Evolutionary conservation across 2,888 invertebrate genomes (phyloP), one percentile per base, ranked within the genome.

Genomic region (Anthrax anthrax): DNA sequence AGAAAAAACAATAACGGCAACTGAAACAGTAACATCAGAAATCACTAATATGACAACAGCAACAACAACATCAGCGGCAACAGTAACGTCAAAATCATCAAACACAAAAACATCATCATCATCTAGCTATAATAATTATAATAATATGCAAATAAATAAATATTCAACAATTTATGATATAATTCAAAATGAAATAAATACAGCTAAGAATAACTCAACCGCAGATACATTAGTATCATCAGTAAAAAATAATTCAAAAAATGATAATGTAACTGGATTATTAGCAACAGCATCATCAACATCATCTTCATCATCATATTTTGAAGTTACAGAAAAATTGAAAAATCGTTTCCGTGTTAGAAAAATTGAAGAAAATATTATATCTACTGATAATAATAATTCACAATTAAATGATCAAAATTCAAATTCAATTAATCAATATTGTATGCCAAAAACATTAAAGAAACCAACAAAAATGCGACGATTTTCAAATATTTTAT

Each of bases 141-240:
- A 49, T 42, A 16, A 37, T 42, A 18, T n/a, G 43, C 23, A 34
- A 36, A 52, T 48, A 40, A 56, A 57, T 54, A 65, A 63, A 53
- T 65, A 65, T 55, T 66, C 64, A 51, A 65, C 65, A 39, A 67
- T 69, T 54, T 68, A 69, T 54, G 68, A 69, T 52, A 68, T 68
- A 45, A 55, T 69, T 51, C 63, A 67, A 56, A 60, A 37, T 18
- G 41, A 49, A 44, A 52, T 48, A 38, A 42, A 46, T 42, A 29
- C 37, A 12, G 42, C 27, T n/a, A 13, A 13, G 18, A n/a, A 37
- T 39, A 12, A 36, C 37, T 27, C 60, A 48, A n/a, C n/a, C n/a
- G n/a, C n/a, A n/a, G n/a, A n/a, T n/a, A n/a, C n/a, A n/a, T n/a
- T n/a, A n/a, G 61, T 58, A 51, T 60, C 57, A 54, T 51, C 55